Base-by-base conservation (phyloP, 2,113 vertebrate genomes). In the Tylochromis polylepis region DNA sequence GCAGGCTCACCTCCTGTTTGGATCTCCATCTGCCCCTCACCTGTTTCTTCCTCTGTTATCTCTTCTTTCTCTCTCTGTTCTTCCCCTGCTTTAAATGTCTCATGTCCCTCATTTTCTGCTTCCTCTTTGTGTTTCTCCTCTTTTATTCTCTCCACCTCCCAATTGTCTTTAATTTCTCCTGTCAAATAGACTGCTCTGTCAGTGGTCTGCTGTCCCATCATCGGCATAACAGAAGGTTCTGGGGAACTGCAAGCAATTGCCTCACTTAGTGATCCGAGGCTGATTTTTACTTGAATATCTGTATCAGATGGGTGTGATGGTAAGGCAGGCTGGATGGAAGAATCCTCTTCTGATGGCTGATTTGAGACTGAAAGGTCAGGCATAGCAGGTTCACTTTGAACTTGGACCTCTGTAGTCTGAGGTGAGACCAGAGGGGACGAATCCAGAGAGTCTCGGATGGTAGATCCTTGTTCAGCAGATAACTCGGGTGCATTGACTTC, bases 121-220 rank as follows among this genome's bases (percentile, higher is more conserved):
- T 15, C 65, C 36, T 89, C 83, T 57, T 55, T 67, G 57, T 31
- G 16, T 36, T 84, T 38, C 57, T 87, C 88, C 16, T 85, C 38
- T 75, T 82, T 84, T 4, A 12, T 20, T 81, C 56, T 92, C 79
- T 90, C 70, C 55, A 75, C 12, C 62, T 93, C 87, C 92, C 92
- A 93, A 85, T 56, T 90, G 38, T 89, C 85, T 29, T 86, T 90
- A 5, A 83, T 81, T n/a, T 78, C 57, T 67, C 93, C 92, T 1
- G 77, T 92, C 82, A 95, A 15, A 85, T 95, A 95, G 9, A 95
- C 78, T 1, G 94, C 94, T 86, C 89, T 91, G 88, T 95, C 93
- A 2, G 86, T 92, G 22, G n/a, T 82, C 72, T 55, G 70, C 84
- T 81, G 85, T 2, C 20, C 41, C 41, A 2, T 16, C 2, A 6